These are phyloP conservation scores for Alexandromys fortis DNA, from an alignment of 2,113 vertebrate genomes.

Conservation along the genomic window DNA sequence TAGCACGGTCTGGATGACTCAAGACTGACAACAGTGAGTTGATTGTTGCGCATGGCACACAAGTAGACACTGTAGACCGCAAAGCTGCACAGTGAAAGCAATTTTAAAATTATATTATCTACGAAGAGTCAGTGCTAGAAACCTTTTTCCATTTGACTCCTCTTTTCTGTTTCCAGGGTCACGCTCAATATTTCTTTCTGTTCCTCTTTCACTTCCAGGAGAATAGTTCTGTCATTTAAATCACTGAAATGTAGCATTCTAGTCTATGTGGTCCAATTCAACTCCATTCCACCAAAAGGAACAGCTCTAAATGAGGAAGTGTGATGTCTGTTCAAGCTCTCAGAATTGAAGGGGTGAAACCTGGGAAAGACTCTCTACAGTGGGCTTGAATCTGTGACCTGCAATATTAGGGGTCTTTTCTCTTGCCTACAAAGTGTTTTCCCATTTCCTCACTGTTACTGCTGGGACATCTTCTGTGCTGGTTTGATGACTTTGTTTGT, in stretches of 20 bases:
- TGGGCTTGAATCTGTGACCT: conserved; percentile 55
- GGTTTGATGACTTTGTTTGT: not conserved
- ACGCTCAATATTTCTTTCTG: not conserved
- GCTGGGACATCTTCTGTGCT: not conserved
- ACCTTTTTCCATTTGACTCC: not conserved
- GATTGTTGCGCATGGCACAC: not conserved
- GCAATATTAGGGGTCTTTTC: conserved; percentile 44
- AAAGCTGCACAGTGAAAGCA: not conserved
- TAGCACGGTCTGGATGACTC: not conserved
- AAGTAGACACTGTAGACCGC: too few relatives aligned
- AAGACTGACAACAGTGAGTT: too few relatives aligned
- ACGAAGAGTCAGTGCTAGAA: not conserved
- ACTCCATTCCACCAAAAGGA: not conserved
- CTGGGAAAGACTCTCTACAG: conserved; percentile 1
- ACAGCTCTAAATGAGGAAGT: not conserved
- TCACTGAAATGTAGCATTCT: not conserved
- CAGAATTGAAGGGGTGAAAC: not conserved
- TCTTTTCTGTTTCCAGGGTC: not conserved
- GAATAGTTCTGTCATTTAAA: conserved; percentile 3
- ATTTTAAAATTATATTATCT: not conserved
- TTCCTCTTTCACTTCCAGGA: not conserved
- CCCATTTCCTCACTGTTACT: conserved; percentile 59
- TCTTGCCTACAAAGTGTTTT: conserved; percentile 41
- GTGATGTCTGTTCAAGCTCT: not conserved
- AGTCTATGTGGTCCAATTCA: not conserved